phyloP scores from a whole-genome alignment of 2,888 invertebrate genomes.

The Leptinotarsa peninsularis region DNA sequence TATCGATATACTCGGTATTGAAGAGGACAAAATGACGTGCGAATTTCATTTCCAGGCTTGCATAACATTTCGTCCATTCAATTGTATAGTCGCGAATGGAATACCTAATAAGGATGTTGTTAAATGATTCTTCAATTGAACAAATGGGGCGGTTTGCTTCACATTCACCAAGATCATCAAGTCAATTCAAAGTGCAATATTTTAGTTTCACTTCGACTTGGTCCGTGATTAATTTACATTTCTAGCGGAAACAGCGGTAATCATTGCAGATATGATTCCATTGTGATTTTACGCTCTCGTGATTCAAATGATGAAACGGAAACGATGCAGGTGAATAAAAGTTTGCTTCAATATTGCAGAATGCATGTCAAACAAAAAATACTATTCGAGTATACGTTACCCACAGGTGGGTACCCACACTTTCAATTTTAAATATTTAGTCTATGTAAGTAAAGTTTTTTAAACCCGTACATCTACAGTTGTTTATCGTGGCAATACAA shows the following conservation, averaged over 20 bases:
- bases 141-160: slow-evolving; percentile 34
- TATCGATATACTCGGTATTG: neutral
- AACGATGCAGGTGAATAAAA: neutral
- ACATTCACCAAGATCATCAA: slow-evolving; percentile 20
- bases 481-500: too few relatives aligned
- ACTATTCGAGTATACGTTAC: too few relatives aligned
- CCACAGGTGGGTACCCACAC: too few relatives aligned
- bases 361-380: too few relatives aligned
- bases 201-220: neutral
- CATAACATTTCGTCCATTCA: slow-evolving; percentile 22
- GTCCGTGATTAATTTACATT: neutral
- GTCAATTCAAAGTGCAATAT: slow-evolving; percentile 3
- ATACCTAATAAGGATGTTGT: slow-evolving; percentile 38
- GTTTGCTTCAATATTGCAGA: neutral
- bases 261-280: neutral
- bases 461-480: too few relatives aligned
- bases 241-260: neutral
- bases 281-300: neutral
- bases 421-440: too few relatives aligned
- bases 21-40: slow-evolving; percentile 5
- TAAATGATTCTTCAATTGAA: slow-evolving; percentile 38
- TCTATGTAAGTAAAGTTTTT: too few relatives aligned
- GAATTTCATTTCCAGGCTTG: slow-evolving; percentile 24
- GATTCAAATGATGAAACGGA: neutral
- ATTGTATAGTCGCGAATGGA: slow-evolving; percentile 26